phyloP scores from a whole-genome alignment of 1,140 invertebrate species.

The Capitella teleta region DNA sequence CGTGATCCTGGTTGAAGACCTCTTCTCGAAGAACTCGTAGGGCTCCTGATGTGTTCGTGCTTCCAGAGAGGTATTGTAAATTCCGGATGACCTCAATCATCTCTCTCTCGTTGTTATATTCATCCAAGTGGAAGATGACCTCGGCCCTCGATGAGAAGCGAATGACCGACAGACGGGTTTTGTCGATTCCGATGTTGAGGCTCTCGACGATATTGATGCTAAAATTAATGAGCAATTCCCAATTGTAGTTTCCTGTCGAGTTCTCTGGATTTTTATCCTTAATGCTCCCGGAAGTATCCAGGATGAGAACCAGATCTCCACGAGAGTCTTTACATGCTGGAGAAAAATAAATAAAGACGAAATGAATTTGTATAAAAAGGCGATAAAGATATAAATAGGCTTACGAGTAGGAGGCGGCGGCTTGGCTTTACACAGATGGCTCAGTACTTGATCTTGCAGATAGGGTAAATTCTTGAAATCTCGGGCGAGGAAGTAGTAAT shows the following conservation, averaged over 20 bases:
- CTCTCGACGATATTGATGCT: constrained; percentile 1
- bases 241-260: constrained; percentile 6
- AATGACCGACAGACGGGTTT: neutral
- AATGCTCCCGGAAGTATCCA: constrained; percentile 7
- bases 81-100: neutral
- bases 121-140: neutral
- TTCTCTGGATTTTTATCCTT: constrained; percentile 9
- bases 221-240: constrained; percentile 3
- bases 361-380: too few relatives aligned
- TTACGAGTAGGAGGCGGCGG: too few relatives aligned
- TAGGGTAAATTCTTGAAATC: too few relatives aligned
- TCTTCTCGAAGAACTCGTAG: constrained; percentile 4
- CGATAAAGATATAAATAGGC: too few relatives aligned
- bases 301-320: constrained; percentile 1
- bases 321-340: constrained; percentile 3
- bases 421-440: too few relatives aligned
- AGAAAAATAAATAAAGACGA: too few relatives aligned
- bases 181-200: neutral
- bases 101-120: neutral
- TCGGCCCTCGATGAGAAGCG: neutral
- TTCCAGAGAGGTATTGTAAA: constrained; percentile 1
- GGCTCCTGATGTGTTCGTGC: constrained; percentile 12
- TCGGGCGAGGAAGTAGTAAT: too few relatives aligned
- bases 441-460: too few relatives aligned
- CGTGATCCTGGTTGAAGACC: constrained; percentile 6